Evolutionary conservation across 2,888 invertebrate species (phyloP).

Genomic region (Apamea crenata): DNA sequence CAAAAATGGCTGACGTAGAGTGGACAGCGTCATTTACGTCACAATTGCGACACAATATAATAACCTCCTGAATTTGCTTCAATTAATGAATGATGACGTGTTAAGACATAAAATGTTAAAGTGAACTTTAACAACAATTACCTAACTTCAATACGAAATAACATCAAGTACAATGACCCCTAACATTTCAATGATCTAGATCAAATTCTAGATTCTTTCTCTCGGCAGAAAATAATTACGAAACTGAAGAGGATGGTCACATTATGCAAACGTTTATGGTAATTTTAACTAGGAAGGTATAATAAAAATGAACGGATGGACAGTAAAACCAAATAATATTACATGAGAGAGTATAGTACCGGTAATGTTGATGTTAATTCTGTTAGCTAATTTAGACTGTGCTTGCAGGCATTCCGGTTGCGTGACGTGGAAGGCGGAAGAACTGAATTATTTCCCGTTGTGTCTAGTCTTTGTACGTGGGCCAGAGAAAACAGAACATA

Average conservation of each 20-base stretch:
- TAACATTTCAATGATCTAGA: constrained; percentile 48
- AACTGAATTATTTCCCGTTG: constrained; percentile 7
- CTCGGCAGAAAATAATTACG: constrained; percentile 27
- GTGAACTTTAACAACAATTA: constrained; percentile 6
- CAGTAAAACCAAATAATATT: background rate
- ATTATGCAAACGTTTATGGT: constrained; percentile 34
- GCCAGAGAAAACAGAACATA: too few species aligned
- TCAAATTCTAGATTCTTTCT: constrained; percentile 33
- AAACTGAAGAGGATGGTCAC: constrained; percentile 26
- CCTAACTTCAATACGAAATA: constrained; percentile 23
- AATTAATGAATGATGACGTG: background rate
- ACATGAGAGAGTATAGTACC: constrained; percentile 4
- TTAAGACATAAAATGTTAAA: background rate
- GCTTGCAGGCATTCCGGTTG: constrained; percentile 33
- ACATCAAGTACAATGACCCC: constrained; percentile 29
- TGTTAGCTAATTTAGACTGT: constrained; percentile 40
- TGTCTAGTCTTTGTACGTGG: background rate
- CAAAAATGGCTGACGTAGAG: background rate
- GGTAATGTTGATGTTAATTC: constrained; percentile 24
- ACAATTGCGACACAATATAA: background rate
- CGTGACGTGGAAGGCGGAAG: constrained; percentile 41
- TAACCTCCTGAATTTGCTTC: background rate
- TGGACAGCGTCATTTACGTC: background rate
- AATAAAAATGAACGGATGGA: constrained; percentile 21
- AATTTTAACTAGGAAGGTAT: constrained; percentile 22